Percentiles rank a stretch among this genome's conserved stretches.
Evolutionary conservation across 2,113 vertebrate genomes (phyloP).

Genomic region (Sigmodon hispidus): DNA sequence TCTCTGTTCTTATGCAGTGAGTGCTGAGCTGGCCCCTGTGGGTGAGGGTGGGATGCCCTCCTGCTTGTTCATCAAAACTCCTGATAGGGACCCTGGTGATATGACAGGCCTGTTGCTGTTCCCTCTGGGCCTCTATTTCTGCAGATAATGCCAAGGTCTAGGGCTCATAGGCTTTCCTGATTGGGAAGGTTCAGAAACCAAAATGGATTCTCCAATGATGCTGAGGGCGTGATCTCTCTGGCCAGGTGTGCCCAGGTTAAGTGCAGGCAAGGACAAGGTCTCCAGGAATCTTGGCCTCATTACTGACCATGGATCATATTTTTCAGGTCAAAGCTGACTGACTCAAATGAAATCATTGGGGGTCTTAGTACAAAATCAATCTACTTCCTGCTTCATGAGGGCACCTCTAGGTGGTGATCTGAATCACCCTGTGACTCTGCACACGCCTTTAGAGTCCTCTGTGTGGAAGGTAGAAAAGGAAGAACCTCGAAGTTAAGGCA

Average conservation of each 20-base stretch:
- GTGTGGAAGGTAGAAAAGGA: neutral
- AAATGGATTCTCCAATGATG: neutral
- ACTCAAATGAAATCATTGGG: neutral
- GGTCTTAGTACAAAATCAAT: neutral
- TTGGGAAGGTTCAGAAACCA: neutral
- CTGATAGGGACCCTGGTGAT: fast-evolving
- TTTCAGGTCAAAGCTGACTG: neutral
- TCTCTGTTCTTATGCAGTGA: fast-evolving
- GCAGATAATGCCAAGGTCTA: neutral
- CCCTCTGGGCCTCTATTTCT: neutral
- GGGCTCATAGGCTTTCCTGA: fast-evolving
- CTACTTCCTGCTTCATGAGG: neutral
- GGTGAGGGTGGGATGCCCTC: too few relatives aligned
- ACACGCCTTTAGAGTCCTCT: neutral
- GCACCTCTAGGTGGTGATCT: neutral
- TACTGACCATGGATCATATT: neutral
- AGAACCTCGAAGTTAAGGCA: neutral
- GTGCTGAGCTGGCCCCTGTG: fast-evolving
- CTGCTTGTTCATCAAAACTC: neutral
- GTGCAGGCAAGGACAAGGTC: neutral
- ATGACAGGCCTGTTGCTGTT: neutral
- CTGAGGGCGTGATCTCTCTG: neutral
- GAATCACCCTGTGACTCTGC: neutral
- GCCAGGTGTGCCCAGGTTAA: neutral
- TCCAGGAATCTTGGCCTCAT: neutral